Conservation (phyloP, 2,888 invertebrate genomes). For the Temnothorax unifasciatus region DNA sequence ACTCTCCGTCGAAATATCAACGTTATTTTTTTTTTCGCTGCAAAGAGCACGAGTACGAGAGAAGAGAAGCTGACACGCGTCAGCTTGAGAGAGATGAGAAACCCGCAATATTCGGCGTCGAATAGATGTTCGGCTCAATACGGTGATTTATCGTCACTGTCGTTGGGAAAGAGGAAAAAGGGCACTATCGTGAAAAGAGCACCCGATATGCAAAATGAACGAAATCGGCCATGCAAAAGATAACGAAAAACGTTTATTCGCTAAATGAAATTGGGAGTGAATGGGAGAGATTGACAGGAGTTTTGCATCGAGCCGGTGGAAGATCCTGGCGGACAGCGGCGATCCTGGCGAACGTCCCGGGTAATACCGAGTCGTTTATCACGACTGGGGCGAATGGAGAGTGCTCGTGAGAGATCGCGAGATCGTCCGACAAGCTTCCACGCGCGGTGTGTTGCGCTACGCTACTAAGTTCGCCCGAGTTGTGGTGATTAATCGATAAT, state of each 20-base stretch:
- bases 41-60: neutral
- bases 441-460: conserved; percentile 55
- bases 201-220: neutral
- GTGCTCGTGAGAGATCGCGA: conserved; percentile 41
- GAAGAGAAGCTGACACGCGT: neutral
- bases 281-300: conserved; percentile 63
- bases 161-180: neutral
- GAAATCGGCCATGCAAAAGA: conserved; percentile 31
- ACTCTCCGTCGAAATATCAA: neutral
- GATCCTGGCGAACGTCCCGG: conserved; percentile 31
- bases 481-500: conserved; percentile 71
- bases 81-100: neutral
- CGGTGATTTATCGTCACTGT: conserved; percentile 59
- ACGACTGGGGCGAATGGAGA: conserved; percentile 40
- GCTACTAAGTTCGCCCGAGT: conserved; percentile 61
- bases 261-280: conserved; percentile 65
- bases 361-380: conserved; percentile 49
- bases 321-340: conserved; percentile 24
- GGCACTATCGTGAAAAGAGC: neutral
- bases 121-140: conserved; percentile 28
- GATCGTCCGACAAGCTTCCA: conserved; percentile 43
- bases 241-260: conserved; percentile 70
- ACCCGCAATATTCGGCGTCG: conserved; percentile 17
- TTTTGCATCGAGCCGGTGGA: conserved; percentile 31
- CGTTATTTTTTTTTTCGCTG: conserved; percentile 23